A percentile compares a stretch with the other conserved stretches of the same genome.
Evolutionary conservation across 2,113 vertebrate genomes (phyloP).

Genomic region (Anguilla japonica): DNA sequence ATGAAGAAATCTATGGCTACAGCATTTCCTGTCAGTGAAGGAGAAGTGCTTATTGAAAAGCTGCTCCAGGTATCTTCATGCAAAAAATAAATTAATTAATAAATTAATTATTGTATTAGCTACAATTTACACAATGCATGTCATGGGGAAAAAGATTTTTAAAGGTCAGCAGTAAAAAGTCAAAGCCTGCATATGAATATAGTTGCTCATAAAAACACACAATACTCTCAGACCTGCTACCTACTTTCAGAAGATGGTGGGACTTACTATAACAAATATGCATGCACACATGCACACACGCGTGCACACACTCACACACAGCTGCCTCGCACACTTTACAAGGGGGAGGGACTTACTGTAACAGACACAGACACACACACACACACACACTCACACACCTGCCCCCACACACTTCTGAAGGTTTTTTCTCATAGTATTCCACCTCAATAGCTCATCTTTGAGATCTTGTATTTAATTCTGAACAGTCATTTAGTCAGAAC

Average conservation of each 20-base stretch:
- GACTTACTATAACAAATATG: background rate
- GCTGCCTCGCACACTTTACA: too few relatives aligned
- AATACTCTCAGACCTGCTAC: background rate
- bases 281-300: too few relatives aligned
- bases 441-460: too few relatives aligned
- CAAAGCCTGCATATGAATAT: slow-evolving; percentile 10
- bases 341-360: too few relatives aligned
- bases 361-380: too few relatives aligned
- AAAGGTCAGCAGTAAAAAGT: background rate
- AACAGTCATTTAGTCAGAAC: too few relatives aligned
- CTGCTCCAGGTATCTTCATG: background rate
- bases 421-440: too few relatives aligned
- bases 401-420: too few relatives aligned
- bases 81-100: background rate
- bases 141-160: background rate
- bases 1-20: background rate
- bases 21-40: background rate
- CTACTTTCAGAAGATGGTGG: background rate
- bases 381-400: too few relatives aligned
- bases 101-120: background rate
- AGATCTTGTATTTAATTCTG: too few relatives aligned
- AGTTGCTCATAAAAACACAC: background rate
- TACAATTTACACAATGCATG: background rate
- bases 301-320: too few relatives aligned
- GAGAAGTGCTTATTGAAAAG: background rate